phyloP scores from a whole-genome alignment of 2,888 invertebrate species.

The Reticulitermes lucifugus region DNA sequence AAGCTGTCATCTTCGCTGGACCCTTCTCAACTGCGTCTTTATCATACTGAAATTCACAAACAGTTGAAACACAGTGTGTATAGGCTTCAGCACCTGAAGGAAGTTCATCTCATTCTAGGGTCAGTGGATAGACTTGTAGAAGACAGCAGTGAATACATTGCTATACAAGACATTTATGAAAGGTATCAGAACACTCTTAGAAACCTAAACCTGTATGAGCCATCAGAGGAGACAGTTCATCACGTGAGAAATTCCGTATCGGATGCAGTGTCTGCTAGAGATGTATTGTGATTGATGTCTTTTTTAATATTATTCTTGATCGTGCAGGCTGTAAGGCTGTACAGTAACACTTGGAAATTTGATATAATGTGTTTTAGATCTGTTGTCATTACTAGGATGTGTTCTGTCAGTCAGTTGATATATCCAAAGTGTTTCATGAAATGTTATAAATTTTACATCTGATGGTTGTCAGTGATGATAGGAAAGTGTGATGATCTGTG shows the following conservation, averaged over 20 bases:
- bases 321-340: neutral
- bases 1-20: neutral
- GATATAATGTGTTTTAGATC: neutral
- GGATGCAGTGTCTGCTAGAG: neutral
- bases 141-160: conserved; percentile 6
- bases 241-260: neutral
- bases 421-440: conserved; percentile 3
- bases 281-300: conserved; percentile 15
- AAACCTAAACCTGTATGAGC: neutral
- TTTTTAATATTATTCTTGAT: neutral
- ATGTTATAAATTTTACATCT: too few species aligned
- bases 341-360: neutral
- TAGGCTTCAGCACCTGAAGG: conserved; percentile 43
- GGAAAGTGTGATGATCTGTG: neutral
- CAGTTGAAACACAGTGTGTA: conserved; percentile 17
- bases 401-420: neutral
- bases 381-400: neutral
- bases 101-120: conserved; percentile 42
- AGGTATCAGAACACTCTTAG: neutral
- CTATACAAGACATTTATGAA: conserved; percentile 10
- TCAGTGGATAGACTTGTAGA: conserved; percentile 30
- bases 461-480: too few species aligned
- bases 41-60: neutral
- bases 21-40: neutral
- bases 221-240: neutral